These are phyloP conservation scores for Acrocephalus kingi DNA, from an alignment of 2,113 vertebrate species.

Conservation along the genomic window DNA sequence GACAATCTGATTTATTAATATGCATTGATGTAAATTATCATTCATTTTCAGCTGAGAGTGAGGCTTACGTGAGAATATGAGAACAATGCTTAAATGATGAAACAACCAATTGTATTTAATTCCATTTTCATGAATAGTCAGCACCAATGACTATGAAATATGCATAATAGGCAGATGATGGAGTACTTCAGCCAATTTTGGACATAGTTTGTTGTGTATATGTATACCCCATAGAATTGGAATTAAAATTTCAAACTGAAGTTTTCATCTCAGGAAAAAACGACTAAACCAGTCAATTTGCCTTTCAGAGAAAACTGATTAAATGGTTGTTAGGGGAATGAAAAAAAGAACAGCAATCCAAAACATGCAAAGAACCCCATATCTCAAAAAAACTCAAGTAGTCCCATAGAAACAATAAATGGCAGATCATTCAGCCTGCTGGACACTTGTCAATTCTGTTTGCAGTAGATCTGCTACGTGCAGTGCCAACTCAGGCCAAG, in stretches of 20 bases:
- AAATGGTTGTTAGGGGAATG: neutral
- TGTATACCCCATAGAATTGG: fast-evolving
- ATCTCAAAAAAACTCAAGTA: neutral
- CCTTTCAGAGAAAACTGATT: neutral
- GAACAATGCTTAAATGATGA: neutral
- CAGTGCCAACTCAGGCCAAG: neutral
- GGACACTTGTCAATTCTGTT: neutral
- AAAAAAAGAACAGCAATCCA: neutral
- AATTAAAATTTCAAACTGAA: neutral
- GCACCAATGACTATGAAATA: neutral
- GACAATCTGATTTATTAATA: neutral
- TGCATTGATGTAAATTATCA: neutral
- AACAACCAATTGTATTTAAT: neutral
- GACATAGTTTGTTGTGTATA: neutral
- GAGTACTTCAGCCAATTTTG: neutral
- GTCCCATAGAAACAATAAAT: neutral
- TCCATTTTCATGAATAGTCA: neutral
- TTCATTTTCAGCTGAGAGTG: neutral
- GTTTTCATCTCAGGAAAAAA: neutral
- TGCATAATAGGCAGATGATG: neutral
- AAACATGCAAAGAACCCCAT: fast-evolving
- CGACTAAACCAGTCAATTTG: neutral
- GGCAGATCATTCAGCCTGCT: neutral
- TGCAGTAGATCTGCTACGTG: neutral
- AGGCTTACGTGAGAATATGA: neutral